Percentiles rank a stretch among this genome's conserved stretches.
phyloP scores from a whole-genome alignment of 2,888 invertebrate species.

The Phyllotreta striolata region DNA sequence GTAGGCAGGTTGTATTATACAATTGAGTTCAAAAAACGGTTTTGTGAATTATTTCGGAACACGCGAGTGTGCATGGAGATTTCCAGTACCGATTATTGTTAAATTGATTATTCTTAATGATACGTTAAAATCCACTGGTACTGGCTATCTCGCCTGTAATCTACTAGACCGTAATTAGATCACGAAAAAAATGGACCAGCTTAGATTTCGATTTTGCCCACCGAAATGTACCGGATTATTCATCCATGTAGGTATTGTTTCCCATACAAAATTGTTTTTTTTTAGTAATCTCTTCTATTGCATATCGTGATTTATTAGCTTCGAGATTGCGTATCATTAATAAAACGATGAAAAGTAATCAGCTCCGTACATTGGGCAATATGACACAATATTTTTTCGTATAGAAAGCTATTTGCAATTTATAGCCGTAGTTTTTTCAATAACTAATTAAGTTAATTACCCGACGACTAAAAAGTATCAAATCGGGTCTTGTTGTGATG shows the following conservation, averaged over 20 bases:
- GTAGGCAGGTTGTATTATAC: too few relatives aligned
- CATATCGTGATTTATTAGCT: slow-evolving; percentile 7
- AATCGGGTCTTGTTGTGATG: background rate
- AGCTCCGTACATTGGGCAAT: too few relatives aligned
- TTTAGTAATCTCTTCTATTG: background rate
- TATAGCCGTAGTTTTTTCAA: too few relatives aligned
- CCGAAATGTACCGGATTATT: slow-evolving; percentile 8
- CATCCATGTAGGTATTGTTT: slow-evolving; percentile 18
- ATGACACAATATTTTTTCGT: too few relatives aligned
- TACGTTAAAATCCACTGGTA: slow-evolving; percentile 28
- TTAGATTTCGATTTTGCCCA: slow-evolving; percentile 14
- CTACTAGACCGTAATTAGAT: slow-evolving; percentile 28
- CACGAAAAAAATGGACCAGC: slow-evolving; percentile 25
- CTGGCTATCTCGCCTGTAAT: slow-evolving; percentile 27
- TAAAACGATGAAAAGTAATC: too few relatives aligned
- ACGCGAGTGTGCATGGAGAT: slow-evolving; percentile 39
- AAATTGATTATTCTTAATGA: slow-evolving; percentile 41
- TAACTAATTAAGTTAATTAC: too few relatives aligned
- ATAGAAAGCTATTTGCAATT: too few relatives aligned
- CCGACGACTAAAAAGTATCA: too few relatives aligned
- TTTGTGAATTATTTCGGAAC: slow-evolving; percentile 30
- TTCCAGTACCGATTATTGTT: slow-evolving; percentile 37
- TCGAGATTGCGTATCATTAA: slow-evolving; percentile 1
- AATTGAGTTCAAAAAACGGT: slow-evolving; percentile 18
- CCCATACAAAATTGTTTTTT: slow-evolving; percentile 6